These are phyloP conservation scores for Nycticryphes semicollaris DNA, from an alignment of 2,113 vertebrate genomes.

Conservation along the genomic window DNA sequence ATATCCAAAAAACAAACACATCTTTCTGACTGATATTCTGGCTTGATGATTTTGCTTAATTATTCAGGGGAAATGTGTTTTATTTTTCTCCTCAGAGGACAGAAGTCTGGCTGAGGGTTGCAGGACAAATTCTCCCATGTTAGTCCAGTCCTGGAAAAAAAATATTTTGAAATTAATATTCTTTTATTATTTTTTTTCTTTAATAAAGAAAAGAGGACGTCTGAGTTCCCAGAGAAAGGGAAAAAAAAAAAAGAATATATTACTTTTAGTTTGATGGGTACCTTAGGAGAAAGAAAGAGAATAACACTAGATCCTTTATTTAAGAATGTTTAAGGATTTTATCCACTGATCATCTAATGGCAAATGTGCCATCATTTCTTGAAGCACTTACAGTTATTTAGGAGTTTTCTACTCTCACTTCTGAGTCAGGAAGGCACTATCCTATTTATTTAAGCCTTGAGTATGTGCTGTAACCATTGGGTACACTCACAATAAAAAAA, in stretches of 20 bases:
- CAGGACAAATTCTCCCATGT: neutral
- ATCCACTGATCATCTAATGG: neutral
- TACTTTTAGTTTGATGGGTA: neutral
- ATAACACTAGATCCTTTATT: neutral
- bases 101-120: neutral
- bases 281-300: neutral
- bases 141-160: neutral
- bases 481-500: neutral
- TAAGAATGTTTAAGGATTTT: neutral
- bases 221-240: neutral
- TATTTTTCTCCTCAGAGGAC: neutral
- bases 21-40: neutral
- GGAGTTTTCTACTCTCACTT: neutral
- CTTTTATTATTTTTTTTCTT: neutral
- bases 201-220: fast-evolving
- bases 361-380: neutral
- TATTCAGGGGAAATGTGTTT: neutral
- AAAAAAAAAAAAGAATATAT: neutral
- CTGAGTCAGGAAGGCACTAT: neutral
- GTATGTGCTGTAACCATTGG: neutral
- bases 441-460: neutral
- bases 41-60: neutral
- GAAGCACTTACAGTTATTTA: neutral
- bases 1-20: neutral
- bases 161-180: neutral